Base-by-base conservation (phyloP, 2,113 vertebrate genomes). In the Charadrius vociferus region DNA sequence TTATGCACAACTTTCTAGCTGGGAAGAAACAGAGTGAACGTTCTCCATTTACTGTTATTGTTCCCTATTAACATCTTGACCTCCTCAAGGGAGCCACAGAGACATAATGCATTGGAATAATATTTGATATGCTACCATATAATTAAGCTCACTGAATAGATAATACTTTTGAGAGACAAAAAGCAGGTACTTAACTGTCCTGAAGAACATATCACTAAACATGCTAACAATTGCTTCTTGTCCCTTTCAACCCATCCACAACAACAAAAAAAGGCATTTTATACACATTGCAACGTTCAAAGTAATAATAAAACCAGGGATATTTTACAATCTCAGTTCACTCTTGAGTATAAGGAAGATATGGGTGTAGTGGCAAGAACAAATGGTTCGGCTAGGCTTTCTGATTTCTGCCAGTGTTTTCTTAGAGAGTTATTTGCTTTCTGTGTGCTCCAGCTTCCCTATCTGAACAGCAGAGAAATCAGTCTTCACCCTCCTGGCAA, bases 231-330 rank as follows among this genome's bases (percentile, higher is more conserved):
- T 52, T n/a, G 75, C 9, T 75, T 80, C 63, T 72, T 59, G 52
- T 67, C n/a, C 9, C 7, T 74, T 83, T 66, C 14, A 77, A 53
- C 3, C 14, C 24, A 29, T 1, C 7, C 26, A 34, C 12, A 32
- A 17, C 2, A 5, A 24, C 16, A 43, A 32, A 45, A 45, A 39
- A 61, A 29, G 3, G 5, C 16, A 37, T 70, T 92, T 90, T 72
- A 37, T 29, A 67, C 6, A 4, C 2, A 37, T 27, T 0, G 0
- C 12, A 58, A 73, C 15, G 4, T 15, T 67, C 43, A 37, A 83
- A 70, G 4, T 21, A 8, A 67, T 86, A 61, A 26, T n/a, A 59
- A 74, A 63, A 7, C 22, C 20, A 24, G 41, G 12, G 47, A 20
- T 70, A 50, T 52, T 92, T 96, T 68, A 79, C 17, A 71, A 16